Evolutionary conservation across 2,888 invertebrate species (phyloP).

Genomic region (Villa cingulata): DNA sequence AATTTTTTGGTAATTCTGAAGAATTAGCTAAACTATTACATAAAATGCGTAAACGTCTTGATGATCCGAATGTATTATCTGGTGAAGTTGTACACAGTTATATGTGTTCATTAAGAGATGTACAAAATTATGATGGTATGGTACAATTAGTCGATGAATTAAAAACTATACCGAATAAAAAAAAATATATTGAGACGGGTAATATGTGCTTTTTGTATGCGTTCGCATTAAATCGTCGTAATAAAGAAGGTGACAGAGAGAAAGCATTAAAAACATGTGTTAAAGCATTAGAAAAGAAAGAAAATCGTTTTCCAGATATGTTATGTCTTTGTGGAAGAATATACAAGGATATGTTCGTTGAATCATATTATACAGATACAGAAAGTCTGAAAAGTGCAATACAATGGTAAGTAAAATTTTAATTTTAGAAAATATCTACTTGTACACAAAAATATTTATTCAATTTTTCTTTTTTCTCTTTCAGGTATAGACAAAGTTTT

Average conservation of each 20-base stretch:
- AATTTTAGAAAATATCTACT: no score
- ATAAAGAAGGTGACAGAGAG: conserved; percentile 87
- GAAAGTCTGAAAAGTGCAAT: conserved; percentile 85
- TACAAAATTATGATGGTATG: conserved; percentile 95
- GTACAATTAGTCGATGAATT: conserved; percentile 91
- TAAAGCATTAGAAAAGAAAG: conserved; percentile 80
- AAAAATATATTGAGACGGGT: conserved; percentile 76
- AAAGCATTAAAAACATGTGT: conserved; percentile 84
- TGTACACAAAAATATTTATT: not conserved
- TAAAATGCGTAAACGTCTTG: conserved; percentile 81
- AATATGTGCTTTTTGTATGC: conserved; percentile 89
- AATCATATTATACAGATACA: conserved; percentile 80
- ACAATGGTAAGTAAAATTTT: conserved; percentile 50
- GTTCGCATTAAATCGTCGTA: conserved; percentile 92
- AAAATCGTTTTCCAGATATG: conserved; percentile 94
- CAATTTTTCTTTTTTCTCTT: not conserved
- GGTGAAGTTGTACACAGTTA: conserved; percentile 93
- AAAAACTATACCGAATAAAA: conserved; percentile 74
- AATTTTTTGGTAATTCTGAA: conserved; percentile 54
- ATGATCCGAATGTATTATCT: conserved; percentile 92
- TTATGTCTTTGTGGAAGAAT: conserved; percentile 94
- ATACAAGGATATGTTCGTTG: conserved; percentile 94
- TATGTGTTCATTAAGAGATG: conserved; percentile 80
- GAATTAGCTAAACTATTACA: conserved; percentile 69
- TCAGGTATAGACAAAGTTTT: conserved; percentile 77